Percentiles rank a stretch among this genome's conserved stretches.
phyloP scores from a whole-genome alignment of 2,797 vertebrate species.

The Hemibagrus guttatus region DNA sequence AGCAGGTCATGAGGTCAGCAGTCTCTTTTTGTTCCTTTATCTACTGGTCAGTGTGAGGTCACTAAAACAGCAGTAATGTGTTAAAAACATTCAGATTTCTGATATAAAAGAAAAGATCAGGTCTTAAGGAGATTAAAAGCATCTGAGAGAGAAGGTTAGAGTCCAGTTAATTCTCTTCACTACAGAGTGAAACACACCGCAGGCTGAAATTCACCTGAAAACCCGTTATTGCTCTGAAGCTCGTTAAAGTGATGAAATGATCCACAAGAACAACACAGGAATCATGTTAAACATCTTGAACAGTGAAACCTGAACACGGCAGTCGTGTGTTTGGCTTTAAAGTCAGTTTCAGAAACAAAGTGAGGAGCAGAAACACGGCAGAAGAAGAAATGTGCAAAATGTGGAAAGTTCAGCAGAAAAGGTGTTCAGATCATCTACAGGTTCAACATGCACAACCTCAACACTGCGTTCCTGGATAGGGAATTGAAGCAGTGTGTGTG shows the following conservation, averaged over 20 bases:
- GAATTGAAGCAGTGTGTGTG: neutral
- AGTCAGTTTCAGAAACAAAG: neutral
- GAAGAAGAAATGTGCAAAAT: neutral
- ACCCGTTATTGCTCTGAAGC: conserved; percentile 12
- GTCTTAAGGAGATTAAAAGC: neutral
- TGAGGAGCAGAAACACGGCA: neutral
- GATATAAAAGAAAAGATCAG: neutral
- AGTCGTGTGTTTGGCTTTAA: neutral
- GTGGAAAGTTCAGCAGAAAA: neutral
- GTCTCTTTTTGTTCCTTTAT: neutral
- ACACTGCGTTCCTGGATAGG: neutral
- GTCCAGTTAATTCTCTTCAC: neutral
- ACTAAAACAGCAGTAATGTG: neutral
- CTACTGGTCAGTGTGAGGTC: neutral
- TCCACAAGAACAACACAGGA: neutral
- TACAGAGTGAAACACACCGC: neutral
- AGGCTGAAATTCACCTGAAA: neutral
- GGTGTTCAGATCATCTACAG: neutral
- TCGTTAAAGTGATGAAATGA: neutral
- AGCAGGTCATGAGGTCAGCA: neutral
- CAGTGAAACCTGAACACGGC: neutral
- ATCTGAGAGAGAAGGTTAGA: neutral
- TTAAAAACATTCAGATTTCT: neutral
- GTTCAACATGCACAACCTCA: neutral
- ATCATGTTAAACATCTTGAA: neutral